phyloP scores from a whole-genome alignment of 2,888 invertebrate species.

The Anagyrus pseudococci region DNA sequence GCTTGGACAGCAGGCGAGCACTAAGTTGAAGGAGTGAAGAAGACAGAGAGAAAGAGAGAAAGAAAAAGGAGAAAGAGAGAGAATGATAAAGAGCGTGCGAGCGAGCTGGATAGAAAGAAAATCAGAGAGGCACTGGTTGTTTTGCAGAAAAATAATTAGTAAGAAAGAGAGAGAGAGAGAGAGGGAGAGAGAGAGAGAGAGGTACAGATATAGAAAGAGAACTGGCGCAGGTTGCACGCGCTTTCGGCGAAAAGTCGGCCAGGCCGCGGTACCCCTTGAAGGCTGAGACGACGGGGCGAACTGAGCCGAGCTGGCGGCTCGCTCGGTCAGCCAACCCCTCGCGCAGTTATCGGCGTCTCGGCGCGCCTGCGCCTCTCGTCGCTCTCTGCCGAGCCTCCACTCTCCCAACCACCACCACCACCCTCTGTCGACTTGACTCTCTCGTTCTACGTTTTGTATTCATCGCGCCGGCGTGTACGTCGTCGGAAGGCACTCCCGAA shows the following conservation, averaged over 20 bases:
- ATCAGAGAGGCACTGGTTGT: no score
- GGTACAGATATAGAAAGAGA: no score
- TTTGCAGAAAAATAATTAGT: not conserved
- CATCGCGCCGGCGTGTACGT: slow-evolving; percentile 35
- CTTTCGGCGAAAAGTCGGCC: slow-evolving; percentile 38
- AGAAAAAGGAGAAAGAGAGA: not conserved
- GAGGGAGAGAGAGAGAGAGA: no score
- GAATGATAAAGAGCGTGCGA: not conserved
- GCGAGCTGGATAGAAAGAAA: no score
- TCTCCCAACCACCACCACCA: no score
- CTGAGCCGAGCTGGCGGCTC: slow-evolving; percentile 37
- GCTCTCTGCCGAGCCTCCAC: slow-evolving; percentile 15
- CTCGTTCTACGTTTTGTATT: slow-evolving; percentile 42
- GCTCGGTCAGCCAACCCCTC: slow-evolving; percentile 30
- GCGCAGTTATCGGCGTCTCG: slow-evolving; percentile 25
- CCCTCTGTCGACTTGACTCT: no score
- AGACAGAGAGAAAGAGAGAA: not conserved
- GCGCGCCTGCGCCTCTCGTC: slow-evolving; percentile 37
- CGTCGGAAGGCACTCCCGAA: slow-evolving; percentile 16
- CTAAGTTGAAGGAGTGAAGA: not conserved
- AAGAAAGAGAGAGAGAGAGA: slow-evolving; percentile 1
- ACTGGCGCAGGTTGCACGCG: slow-evolving; percentile 5
- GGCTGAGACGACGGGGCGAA: slow-evolving; percentile 51
- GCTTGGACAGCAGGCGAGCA: slow-evolving; percentile 1
- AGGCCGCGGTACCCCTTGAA: slow-evolving; percentile 52